A percentile compares a stretch with the other conserved stretches of the same genome.
Conservation (phyloP, 2,888 invertebrate genomes). For the Adela reaumurella region DNA sequence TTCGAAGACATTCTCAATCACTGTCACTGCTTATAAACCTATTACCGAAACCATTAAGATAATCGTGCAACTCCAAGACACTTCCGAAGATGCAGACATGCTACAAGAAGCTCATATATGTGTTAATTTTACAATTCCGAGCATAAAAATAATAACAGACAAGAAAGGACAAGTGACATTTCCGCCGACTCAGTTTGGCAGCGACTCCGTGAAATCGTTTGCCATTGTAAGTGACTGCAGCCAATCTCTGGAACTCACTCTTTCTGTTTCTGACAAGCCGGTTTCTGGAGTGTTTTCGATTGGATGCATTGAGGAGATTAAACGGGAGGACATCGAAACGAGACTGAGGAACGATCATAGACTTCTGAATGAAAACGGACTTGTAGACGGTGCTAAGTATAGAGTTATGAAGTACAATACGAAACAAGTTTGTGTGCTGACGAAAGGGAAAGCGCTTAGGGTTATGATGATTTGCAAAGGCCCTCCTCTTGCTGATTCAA, state of each 20-base stretch:
- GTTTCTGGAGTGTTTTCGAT: constrained; percentile 30
- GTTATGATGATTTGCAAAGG: constrained; percentile 32
- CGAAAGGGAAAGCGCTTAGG: constrained; percentile 34
- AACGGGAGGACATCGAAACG: constrained; percentile 30
- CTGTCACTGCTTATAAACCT: constrained; percentile 33
- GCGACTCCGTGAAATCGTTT: constrained; percentile 25
- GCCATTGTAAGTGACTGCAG: constrained; percentile 39
- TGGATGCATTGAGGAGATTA: constrained; percentile 36
- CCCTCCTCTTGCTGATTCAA: constrained; percentile 14
- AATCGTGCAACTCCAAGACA: constrained; percentile 29
- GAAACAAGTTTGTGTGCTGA: constrained; percentile 35
- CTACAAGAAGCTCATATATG: constrained; percentile 26
- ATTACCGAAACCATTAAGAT: constrained; percentile 24
- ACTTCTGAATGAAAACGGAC: constrained; percentile 20
- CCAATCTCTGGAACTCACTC: constrained; percentile 30
- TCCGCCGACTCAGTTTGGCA: constrained; percentile 26
- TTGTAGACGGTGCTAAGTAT: constrained; percentile 19
- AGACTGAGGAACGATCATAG: constrained; percentile 31
- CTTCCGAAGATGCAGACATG: constrained; percentile 27
- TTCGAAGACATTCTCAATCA: constrained; percentile 27
- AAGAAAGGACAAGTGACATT: constrained; percentile 34
- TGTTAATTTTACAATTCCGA: constrained; percentile 32
- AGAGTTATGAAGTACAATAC: constrained; percentile 19
- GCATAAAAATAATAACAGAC: constrained; percentile 34
- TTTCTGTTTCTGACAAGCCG: constrained; percentile 21